Base-by-base conservation (phyloP, 2,888 invertebrate genomes). In the Polydesmus complanatus region DNA sequence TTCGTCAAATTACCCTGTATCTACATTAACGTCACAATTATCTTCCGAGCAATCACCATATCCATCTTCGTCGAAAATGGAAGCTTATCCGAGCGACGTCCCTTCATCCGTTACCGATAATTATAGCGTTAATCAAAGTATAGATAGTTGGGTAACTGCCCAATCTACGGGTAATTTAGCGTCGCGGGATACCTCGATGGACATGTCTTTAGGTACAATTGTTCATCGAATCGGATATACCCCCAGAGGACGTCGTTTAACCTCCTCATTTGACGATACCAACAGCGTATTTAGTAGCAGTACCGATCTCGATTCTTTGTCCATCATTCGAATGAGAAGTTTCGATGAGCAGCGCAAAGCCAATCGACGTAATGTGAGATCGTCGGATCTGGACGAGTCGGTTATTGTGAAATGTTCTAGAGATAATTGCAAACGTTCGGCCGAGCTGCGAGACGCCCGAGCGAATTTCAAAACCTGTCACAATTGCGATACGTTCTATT, bases 401-500 rank as follows among this genome's bases (percentile, higher is more conserved):
- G 56, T 64, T 54, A 72, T 81, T 69, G 80, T 87, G 67, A 80
- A 81, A 67, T 90, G 90, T 74, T 83, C 88, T 66, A 87, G 86
- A 75, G 84, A 86, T 66, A 86, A 87, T 73, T 91, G 92, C 76
- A 79, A 80, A 67, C 83, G 85, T 61, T 81, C 83, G 62, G 80
- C 86, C 55, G 81, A 81, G 1, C 74, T 86, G 61, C 78, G 81
- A 62, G 86, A 89, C 68, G 94, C 94, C 63, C 84, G 87, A 67
- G 80, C 83, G 68, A 81, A 81, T 68, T 95, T 85, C 78, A 93
- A 94, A 74, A 88, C 87, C 68, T 93, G 92, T 75, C 93, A 93
- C 78, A 94, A 95, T 74, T 96, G 96, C 78, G 86, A 88, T 67
- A 90, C 92, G 70, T 83, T 88, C 70, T 96, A 96, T 76, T 96